Evolutionary conservation across 1,140 invertebrate genomes (phyloP), one percentile per base, ranked within the genome.

Genomic region (Rhagoletis zephyria): DNA sequence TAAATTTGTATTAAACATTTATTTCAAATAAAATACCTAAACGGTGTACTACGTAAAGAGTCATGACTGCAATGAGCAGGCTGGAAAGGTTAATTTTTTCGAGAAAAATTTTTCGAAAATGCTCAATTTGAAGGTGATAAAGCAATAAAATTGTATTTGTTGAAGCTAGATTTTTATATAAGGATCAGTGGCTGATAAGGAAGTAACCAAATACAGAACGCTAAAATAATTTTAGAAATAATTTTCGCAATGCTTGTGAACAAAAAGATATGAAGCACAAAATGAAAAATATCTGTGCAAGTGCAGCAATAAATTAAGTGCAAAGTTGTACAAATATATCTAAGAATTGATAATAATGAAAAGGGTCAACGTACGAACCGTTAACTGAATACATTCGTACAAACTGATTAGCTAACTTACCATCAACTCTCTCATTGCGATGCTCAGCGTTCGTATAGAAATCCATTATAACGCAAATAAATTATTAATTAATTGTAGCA

Each of bases 371-470:
- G 30, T 67, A 67, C 30, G 12, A 42, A 14, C 19, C 19, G 64
- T 16, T 40, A 74, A 4, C 16, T 74, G 19, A 45, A 5, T 56
- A 45, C 14, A 74, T 48, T 12, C 67, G 16, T 42, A 74, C 67
- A 74, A 81, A 81, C n/a, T 56, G 6, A 19, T 81, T 81, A 81
- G 45, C 51, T n/a, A 0, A 81, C 74, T 81, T 81, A 81, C 74
- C 87, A 92, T 90, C 91, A 40, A 87, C 88, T 60, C 63, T 77
- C 4, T 74, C 67, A 16, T 14, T 60, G 85, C 74, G 64, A 67
- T 59, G 85, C 59, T 88, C 74, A 30, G 30, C 42, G 87, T 87
- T 91, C 45, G 86, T 88, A 89, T 92, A 92, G 88, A 92, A 92
- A 91, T 92, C 91, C 91, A 92, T 92, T 65, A 6, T 63, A n/a